Evolutionary conservation across 2,113 vertebrate genomes (phyloP).

Genomic region (Rousettus leschenaultii): DNA sequence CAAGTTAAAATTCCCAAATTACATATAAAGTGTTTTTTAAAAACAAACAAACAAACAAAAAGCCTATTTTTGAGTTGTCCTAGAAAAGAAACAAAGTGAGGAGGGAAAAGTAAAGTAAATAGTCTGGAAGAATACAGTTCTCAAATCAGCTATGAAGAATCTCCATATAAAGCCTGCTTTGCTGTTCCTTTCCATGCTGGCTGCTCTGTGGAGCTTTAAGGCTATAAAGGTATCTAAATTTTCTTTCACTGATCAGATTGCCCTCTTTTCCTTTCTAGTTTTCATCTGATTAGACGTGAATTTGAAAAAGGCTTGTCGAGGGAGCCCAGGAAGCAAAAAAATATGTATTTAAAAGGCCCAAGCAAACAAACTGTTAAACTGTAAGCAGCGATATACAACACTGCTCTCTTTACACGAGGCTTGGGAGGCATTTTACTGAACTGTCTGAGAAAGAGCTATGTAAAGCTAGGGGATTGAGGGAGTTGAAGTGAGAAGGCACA

Average conservation of each 20-base stretch:
- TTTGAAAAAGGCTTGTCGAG: background rate
- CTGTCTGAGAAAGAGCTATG: conserved; percentile 79
- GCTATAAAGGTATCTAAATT: conserved; percentile 39
- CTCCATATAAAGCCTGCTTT: background rate
- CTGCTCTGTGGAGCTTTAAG: conserved; percentile 8
- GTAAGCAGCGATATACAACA: conserved; percentile 55
- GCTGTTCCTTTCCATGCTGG: background rate
- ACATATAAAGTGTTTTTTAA: background rate
- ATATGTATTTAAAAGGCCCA: conserved; percentile 45
- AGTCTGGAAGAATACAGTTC: background rate
- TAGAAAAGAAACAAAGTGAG: background rate
- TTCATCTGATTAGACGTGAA: conserved; percentile 30
- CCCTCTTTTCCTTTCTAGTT: background rate
- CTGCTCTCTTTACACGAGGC: conserved; percentile 77
- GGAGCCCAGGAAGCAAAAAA: conserved; percentile 6
- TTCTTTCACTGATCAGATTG: conserved; percentile 36
- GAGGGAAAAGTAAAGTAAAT: background rate
- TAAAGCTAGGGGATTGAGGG: conserved; percentile 79
- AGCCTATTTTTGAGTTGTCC: background rate
- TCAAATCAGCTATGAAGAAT: background rate
- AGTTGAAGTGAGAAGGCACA: conserved; percentile 78
- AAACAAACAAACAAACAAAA: background rate
- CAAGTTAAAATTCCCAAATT: background rate
- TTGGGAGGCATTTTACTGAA: conserved; percentile 79
- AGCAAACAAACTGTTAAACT: conserved; percentile 77